Evolutionary conservation across 92 coral and sea anemone genomes (phyloP).

Genomic region (Hydrozoanthus gracilis): DNA sequence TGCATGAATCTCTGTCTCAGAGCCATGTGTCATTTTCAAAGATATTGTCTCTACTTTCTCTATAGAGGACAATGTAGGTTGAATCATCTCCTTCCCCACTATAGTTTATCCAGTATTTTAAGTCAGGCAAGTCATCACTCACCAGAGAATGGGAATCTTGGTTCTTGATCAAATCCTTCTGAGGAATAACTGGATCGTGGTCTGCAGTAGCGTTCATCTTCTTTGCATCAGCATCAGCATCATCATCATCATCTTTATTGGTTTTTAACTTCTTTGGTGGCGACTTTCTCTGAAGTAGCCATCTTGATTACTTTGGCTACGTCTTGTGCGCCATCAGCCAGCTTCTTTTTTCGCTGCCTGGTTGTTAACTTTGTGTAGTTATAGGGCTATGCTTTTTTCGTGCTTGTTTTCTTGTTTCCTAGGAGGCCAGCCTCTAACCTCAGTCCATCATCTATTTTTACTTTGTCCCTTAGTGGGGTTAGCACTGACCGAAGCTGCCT

Average conservation of each 20-base stretch:
- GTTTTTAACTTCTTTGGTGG: too few species aligned
- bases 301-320: background rate
- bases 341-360: too few species aligned
- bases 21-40: conserved; percentile 37
- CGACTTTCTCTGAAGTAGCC: background rate
- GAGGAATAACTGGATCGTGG: too few species aligned
- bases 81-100: conserved; percentile 22
- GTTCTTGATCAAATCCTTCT: too few species aligned
- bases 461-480: background rate
- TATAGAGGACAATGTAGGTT: conserved; percentile 21
- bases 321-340: too few species aligned
- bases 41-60: conserved; percentile 1
- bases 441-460: background rate
- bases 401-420: too few species aligned
- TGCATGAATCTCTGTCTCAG: conserved; percentile 5
- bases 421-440: background rate
- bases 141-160: background rate
- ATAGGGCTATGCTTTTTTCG: background rate
- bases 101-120: conserved; percentile 44
- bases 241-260: too few species aligned
- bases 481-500: too few species aligned
- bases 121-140: conserved; percentile 38
- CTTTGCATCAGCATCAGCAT: too few species aligned
- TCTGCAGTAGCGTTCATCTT: too few species aligned
- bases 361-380: too few species aligned